Conservation (phyloP, 2,797 vertebrate genomes). For the Odontamblyopus lacepedii region DNA sequence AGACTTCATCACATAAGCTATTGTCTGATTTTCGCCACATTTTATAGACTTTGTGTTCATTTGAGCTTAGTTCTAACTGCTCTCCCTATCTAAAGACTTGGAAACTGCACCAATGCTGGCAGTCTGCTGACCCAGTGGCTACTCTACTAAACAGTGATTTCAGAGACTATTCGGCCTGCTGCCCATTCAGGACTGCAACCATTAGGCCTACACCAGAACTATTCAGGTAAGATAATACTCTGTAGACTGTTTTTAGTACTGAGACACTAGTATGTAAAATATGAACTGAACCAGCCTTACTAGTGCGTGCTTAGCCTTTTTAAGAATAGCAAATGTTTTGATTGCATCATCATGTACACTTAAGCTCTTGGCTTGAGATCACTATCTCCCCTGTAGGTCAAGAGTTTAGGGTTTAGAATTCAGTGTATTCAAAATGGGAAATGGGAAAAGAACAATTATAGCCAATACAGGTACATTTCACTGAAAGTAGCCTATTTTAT, state of each 20-base stretch:
- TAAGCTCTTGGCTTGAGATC: background rate
- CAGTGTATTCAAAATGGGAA: background rate
- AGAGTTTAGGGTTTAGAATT: background rate
- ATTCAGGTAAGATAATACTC: slow-evolving; percentile 52
- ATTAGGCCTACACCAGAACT: slow-evolving; percentile 18
- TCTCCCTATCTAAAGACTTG: slow-evolving; percentile 19
- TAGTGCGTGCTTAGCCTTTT: background rate
- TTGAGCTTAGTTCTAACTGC: slow-evolving; percentile 14
- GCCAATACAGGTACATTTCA: background rate
- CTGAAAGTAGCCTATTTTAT: background rate
- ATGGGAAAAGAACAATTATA: no score
- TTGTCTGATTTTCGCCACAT: background rate
- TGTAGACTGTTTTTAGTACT: background rate
- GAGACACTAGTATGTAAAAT: background rate
- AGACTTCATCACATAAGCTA: background rate
- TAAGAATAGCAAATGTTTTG: background rate
- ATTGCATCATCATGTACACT: background rate
- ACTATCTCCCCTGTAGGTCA: background rate
- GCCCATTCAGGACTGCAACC: slow-evolving; percentile 19
- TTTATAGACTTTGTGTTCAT: slow-evolving; percentile 16
- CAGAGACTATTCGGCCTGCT: slow-evolving; percentile 38
- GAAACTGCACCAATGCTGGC: slow-evolving; percentile 41
- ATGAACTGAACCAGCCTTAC: background rate
- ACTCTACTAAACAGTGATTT: slow-evolving; percentile 43
- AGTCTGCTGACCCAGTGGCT: slow-evolving; percentile 44